Base-by-base conservation (phyloP, 2,797 vertebrate species). In the Menidia menidia region DNA sequence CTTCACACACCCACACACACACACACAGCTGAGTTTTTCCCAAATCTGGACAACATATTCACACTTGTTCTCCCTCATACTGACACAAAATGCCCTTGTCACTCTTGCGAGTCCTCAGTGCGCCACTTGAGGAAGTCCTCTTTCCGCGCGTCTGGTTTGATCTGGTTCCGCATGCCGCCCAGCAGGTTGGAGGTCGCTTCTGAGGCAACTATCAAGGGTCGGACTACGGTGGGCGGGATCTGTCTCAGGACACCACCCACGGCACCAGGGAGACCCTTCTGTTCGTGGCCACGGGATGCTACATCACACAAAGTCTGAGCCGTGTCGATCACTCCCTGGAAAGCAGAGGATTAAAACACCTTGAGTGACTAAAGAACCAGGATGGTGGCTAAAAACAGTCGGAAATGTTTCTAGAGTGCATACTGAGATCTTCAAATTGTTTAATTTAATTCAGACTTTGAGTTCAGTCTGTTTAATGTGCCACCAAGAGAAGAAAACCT, bases 161-260 rank as follows among this genome's bases (percentile, higher is more conserved):
- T 98, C 94, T 98, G 97, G 92, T 98, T 97, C 33, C 96, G 89
- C 96, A 97, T 98, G 39, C 96, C 97, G 2, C 97, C 97, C 0
- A 98, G 94, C 41, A 98, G 93, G 82, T 94, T 97, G 80, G 96
- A 97, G 0, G 96, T 97, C 68, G 97, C 97, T 82, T 98, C 96
- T 0, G 96, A 96, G 55, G 96, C 97, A 69, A 98, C 94, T 13
- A 97, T 98, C 59, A 98, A 90, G 0, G 97, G 97, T 83, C 95
- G 95, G 63, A 98, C 96, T 42, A 98, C 97, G 0, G 97, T 97
- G n/a, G 96, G 97, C 0, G 96, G 97, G 82, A 97, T 96, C 90
- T 98, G 97, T 32, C 97, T 94, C 85, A 97, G 92, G 84, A 98
- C 96, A 0, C 96, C 96, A 0, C 97, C 97, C 53, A 98, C 96